Evolutionary conservation across 2,888 invertebrate species (phyloP), one percentile per base, ranked within the genome.

Genomic region (Emmelina monodactyla): DNA sequence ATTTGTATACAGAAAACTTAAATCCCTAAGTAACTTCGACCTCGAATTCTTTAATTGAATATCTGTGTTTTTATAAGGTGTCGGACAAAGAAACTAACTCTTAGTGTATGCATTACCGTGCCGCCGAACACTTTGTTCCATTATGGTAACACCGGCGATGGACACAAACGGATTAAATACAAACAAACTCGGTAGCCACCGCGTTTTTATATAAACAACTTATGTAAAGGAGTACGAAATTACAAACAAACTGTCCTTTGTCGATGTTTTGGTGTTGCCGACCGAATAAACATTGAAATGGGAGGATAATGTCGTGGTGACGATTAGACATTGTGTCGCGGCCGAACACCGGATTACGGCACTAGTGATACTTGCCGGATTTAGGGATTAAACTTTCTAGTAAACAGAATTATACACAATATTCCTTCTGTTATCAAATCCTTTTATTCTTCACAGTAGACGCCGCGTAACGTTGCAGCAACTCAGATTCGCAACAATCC

Each of bases 201-300:
- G 63, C 59, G 61, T 57, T 61, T 62, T 53, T 59, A 62, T 58
- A 64, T 63, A 73, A 71, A 75, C 71, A 73, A 59, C 57, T 58
- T 60, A 64, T 68, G 62, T 60, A 65, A 65, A 65, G 49, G 58
- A 60, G 58, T 13, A 67, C n/a, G n/a, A n/a, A n/a, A n/a, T n/a
- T n/a, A n/a, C 58, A 59, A n/a, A n/a, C 64, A 75, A 78, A 78
- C 73, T 73, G 56, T 57, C 58, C 57, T 67, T 73, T 73, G 76
- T 70, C 49, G 45, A 44, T 53, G 54, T 54, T 62, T 62, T 60
- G 48, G 55, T 51, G 47, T 37, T 42, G 42, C 37, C 43, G 39
- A 42, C 43, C 45, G 42, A 46, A 43, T 9, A 19, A 19, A 19
- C 19, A 50, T 45, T 53, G 47, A 49, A 41, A n/a, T n/a, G n/a